These are phyloP conservation scores for Brenthis daphne DNA, from an alignment of 2,888 invertebrate genomes.

Conservation along the genomic window DNA sequence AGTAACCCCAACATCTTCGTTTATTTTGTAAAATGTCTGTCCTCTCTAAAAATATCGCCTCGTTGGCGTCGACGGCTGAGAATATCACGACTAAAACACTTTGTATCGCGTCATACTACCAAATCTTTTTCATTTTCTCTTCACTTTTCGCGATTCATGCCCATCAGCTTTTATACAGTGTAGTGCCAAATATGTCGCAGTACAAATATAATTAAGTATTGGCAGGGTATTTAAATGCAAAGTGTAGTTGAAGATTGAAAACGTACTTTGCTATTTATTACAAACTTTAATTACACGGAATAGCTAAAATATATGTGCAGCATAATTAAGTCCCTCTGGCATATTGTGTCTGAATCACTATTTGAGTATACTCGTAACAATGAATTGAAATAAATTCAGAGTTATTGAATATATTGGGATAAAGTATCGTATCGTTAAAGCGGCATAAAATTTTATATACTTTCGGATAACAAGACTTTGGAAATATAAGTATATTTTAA, in stretches of 20 bases:
- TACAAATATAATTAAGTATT: neutral
- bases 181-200: slow-evolving; percentile 8
- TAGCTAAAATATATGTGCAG: neutral
- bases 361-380: too few species aligned
- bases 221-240: neutral
- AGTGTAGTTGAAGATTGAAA: neutral
- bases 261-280: neutral
- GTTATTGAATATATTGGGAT: too few species aligned
- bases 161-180: slow-evolving; percentile 3
- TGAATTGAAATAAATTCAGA: too few species aligned
- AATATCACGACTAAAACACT: slow-evolving; percentile 65
- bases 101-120: slow-evolving; percentile 55
- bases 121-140: slow-evolving; percentile 35
- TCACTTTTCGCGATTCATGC: slow-evolving; percentile 16
- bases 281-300: neutral
- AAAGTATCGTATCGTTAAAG: too few species aligned
- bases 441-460: too few species aligned
- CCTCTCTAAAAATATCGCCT: slow-evolving; percentile 75
- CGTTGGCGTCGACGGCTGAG: slow-evolving; percentile 67
- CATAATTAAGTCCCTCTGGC: neutral
- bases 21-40: slow-evolving; percentile 79
- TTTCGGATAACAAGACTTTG: too few species aligned
- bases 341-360: too few species aligned
- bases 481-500: too few species aligned
- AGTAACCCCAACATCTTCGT: slow-evolving; percentile 65